Evolutionary conservation across 2,888 invertebrate genomes (phyloP), one percentile per base, ranked within the genome.

Genomic region (Cynaeus angustus): DNA sequence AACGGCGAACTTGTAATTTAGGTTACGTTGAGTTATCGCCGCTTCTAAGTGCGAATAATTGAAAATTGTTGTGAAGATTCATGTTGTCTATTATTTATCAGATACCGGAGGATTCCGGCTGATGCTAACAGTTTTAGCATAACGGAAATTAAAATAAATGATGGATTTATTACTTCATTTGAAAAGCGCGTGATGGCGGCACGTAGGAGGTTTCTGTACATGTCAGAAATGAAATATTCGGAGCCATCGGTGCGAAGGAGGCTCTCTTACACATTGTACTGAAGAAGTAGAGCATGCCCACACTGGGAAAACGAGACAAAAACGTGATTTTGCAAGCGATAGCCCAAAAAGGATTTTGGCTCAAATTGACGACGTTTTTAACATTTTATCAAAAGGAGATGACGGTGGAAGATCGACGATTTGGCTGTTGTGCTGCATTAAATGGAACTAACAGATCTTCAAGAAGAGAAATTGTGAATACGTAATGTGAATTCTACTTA

Each of bases 261-360:
- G 66, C 72, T 66, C 74, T 74, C 76, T 74, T 77, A 77, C 73
- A 73, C 76, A 78, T 78, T 78, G 78, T 78, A 21, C 53, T 46
- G 37, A 59, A 69, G 72, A 78, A 78, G 65, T 75, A 70, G 78
- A 78, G 78, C 78, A 75, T 77, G 71, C 30, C 41, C 46, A 14
- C 10, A 45, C 43, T 56, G 38, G 56, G 56, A 41, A 53, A 53
- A 30, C 12, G 37, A 53, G 13, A 33, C 14, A 16, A 46, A 46
- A 46, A 16, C 46, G 21, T 16, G 46, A 46, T 46, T 46, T 16
- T 26, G 46, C 13, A 16, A 13, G 46, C 46, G 46, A 46, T 26
- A 46, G 26, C 12, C 14, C 14, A 14, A 43, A 1, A 14, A 14
- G 43, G 12, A 43, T 12, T 43, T 14, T 38, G 38, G 10, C 38